Conservation (phyloP, 2,888 invertebrate genomes). For the Amiota minor region DNA sequence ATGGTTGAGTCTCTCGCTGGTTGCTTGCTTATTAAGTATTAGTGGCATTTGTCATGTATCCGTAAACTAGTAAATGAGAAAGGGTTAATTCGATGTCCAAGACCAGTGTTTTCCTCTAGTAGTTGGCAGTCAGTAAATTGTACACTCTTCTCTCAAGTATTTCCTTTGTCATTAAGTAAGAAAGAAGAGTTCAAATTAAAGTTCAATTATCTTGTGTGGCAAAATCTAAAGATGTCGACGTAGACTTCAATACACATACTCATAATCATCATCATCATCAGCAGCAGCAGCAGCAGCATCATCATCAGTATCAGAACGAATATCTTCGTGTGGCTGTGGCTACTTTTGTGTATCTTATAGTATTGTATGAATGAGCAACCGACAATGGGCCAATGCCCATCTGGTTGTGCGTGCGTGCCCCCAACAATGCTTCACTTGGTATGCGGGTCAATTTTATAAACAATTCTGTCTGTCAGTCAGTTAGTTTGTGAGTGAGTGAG, state of each 20-base stretch:
- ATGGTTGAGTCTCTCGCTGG: not conserved
- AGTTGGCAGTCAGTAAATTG: not conserved
- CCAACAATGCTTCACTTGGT: slow-evolving; percentile 39
- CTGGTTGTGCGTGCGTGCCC: not conserved
- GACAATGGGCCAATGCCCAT: slow-evolving; percentile 18
- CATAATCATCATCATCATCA: not conserved
- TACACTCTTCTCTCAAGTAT: slow-evolving; percentile 37
- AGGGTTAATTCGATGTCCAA: slow-evolving; percentile 7
- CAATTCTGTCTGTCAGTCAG: slow-evolving; percentile 38
- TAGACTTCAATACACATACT: too few relatives aligned
- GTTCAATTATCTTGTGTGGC: slow-evolving; percentile 58
- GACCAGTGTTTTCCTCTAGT: not conserved
- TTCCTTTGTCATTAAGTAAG: slow-evolving; percentile 35
- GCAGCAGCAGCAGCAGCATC: not conserved
- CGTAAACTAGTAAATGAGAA: not conserved
- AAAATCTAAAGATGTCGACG: not conserved
- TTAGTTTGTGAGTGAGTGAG: too few relatives aligned
- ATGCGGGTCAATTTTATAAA: slow-evolving; percentile 61
- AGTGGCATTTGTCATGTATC: slow-evolving; percentile 2
- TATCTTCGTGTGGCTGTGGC: slow-evolving; percentile 56
- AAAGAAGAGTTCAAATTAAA: slow-evolving; percentile 46
- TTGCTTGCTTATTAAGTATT: not conserved
- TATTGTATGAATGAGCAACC: slow-evolving; percentile 22
- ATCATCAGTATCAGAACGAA: slow-evolving; percentile 47
- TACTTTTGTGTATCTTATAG: slow-evolving; percentile 27